A percentile compares a stretch with the other conserved stretches of the same genome.
phyloP scores from a whole-genome alignment of 2,797 vertebrate genomes.

The Gila robusta region DNA sequence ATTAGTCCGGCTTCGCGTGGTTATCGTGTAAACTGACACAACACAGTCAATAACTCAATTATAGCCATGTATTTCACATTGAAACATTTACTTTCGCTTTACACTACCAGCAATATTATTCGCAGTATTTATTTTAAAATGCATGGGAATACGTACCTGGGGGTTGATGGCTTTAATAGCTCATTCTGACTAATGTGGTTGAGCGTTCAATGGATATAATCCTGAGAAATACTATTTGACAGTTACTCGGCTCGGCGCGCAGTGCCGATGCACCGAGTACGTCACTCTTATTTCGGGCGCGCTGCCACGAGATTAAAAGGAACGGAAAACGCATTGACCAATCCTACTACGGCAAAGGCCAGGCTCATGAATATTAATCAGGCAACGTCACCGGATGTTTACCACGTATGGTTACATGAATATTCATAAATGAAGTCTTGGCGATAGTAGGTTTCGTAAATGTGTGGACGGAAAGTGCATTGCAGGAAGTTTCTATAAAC shows the following conservation, averaged over 20 bases:
- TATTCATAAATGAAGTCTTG: background rate
- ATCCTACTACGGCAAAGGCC: background rate
- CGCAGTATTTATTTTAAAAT: background rate
- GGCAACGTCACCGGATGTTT: too few relatives aligned
- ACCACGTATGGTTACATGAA: background rate
- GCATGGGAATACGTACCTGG: slow-evolving; percentile 43
- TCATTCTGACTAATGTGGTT: background rate
- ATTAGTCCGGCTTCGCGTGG: too few relatives aligned
- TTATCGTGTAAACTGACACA: background rate
- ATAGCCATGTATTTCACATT: background rate
- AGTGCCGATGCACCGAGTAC: slow-evolving; percentile 1
- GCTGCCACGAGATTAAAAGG: slow-evolving; percentile 13
- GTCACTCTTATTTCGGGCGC: slow-evolving; percentile 1
- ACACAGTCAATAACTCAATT: too few relatives aligned
- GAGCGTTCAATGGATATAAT: background rate
- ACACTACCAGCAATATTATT: background rate
- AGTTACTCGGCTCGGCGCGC: background rate
- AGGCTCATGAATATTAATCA: slow-evolving; percentile 13
- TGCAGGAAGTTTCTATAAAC: slow-evolving; percentile 32
- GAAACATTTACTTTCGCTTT: slow-evolving; percentile 52
- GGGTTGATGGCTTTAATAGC: background rate
- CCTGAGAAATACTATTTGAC: background rate
- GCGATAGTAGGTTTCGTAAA: background rate
- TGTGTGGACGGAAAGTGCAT: slow-evolving; percentile 22
- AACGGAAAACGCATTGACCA: slow-evolving; percentile 27